These are phyloP conservation scores for Nebria ingens DNA, from an alignment of 1,140 invertebrate genomes.

Conservation along the genomic window DNA sequence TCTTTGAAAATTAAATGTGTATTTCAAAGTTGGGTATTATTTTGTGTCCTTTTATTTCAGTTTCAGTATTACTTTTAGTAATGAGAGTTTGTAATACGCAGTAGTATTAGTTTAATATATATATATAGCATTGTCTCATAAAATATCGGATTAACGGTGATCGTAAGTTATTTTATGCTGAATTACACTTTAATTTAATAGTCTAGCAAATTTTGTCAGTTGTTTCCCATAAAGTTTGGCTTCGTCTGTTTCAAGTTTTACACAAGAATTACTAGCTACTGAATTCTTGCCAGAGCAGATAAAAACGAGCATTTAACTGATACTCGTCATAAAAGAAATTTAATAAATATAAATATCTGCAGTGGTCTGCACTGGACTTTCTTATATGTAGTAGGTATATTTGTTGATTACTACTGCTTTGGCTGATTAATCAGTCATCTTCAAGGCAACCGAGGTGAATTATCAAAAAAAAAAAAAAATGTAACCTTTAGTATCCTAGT, in stretches of 20 bases:
- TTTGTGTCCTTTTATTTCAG: neutral
- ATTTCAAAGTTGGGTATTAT: neutral
- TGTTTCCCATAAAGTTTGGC: neutral
- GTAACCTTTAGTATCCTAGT: no score
- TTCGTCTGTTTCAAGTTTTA: neutral
- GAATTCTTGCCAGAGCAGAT: neutral
- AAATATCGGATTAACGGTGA: neutral
- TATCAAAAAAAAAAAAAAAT: no score
- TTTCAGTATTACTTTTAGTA: no score
- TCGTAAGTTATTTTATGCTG: neutral
- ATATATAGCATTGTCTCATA: neutral
- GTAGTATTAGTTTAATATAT: neutral
- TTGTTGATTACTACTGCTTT: no score
- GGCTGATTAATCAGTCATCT: no score
- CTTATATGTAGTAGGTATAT: no score
- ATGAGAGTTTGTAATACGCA: neutral
- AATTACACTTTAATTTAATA: neutral
- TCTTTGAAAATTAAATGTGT: constrained; percentile 1
- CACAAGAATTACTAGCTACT: neutral
- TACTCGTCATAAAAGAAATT: neutral
- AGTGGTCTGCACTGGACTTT: no score
- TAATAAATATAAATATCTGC: no score
- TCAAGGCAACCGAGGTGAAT: neutral
- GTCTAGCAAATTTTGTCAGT: neutral
- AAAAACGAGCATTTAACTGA: no score